Evolutionary conservation across 1,140 invertebrate genomes (phyloP), one percentile per base, ranked within the genome.

Genomic region (Hyposmocoma kahamanoa): DNA sequence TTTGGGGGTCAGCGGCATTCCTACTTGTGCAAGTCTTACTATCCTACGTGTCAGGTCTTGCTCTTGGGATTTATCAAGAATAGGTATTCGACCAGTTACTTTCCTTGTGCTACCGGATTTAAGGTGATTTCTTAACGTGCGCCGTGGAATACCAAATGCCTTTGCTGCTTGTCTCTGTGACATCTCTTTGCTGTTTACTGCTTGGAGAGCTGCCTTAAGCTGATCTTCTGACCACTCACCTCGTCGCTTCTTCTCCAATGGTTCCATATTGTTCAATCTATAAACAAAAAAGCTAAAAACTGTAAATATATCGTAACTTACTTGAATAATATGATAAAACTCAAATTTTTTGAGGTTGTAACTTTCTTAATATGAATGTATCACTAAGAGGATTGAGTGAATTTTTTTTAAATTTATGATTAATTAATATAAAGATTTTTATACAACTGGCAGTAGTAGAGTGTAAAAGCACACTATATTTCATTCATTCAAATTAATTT

Each of bases 1-100:
- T 32, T 56, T 60, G 30, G 65, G 44, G 8, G 59, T 62, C 15
- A 67, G 11, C 21, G 59, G 65, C 20, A 59, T 19, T 20, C 58
- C 60, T 38, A 59, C 38, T 18, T 59, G 15, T 34, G 65, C 45
- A 30, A 59, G 44, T 22, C 53, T 34, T 28, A 53, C 61, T 15
- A 63, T 67, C 46, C 50, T 50, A 26, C 22, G 50, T 8, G 42
- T 36, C 10, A 67, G 39, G 11, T 53, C 53, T 21, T 15, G 26
- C 54, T 67, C 64, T 41, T 61, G 53, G 26, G 24, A 19, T 42
- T 47, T 22, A 39, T n/a, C 56, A 15, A 62, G 42, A 18, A 55
- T 47, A 28, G 50, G 36, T 9, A 28, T 1, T 4, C 46, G 24
- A 19, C 47, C 47, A 17, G 18, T 17, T 17, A 15, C 10, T 17